phyloP scores from a whole-genome alignment of 2,888 invertebrate species.

The Leptarthrus brevirostris region DNA sequence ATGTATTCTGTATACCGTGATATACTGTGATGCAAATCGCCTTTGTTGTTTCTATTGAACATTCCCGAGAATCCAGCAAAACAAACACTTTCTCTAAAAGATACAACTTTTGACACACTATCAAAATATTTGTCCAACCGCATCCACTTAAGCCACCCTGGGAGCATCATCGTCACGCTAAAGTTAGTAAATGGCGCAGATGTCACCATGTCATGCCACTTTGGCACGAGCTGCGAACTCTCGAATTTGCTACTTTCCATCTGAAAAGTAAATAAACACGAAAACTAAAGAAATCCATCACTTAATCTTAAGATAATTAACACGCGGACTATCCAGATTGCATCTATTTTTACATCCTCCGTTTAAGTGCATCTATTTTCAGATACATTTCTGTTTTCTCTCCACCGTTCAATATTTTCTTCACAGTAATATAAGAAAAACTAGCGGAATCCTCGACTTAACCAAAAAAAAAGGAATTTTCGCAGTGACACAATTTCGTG shows the following conservation, averaged over 20 bases:
- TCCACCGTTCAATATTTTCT: no score
- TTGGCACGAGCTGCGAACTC: no score
- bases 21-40: no score
- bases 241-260: no score
- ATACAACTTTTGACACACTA: neutral
- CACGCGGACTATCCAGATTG: neutral
- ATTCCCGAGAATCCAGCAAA: no score
- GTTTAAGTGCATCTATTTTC: neutral
- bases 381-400: neutral
- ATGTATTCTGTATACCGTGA: no score
- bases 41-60: no score
- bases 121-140: conserved; percentile 24
- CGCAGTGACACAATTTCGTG: conserved; percentile 39
- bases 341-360: neutral
- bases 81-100: no score
- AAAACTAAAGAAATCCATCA: neutral
- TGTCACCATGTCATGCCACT: conserved; percentile 24
- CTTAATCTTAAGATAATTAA: neutral
- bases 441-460: neutral
- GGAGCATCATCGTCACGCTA: neutral
- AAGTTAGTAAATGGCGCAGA: neutral
- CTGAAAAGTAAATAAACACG: conserved; percentile 23
- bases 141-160: conserved; percentile 24
- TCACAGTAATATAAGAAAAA: no score
- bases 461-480: neutral